Base-by-base conservation (phyloP, 2,888 invertebrate genomes). In the Drosophila macrospina region DNA sequence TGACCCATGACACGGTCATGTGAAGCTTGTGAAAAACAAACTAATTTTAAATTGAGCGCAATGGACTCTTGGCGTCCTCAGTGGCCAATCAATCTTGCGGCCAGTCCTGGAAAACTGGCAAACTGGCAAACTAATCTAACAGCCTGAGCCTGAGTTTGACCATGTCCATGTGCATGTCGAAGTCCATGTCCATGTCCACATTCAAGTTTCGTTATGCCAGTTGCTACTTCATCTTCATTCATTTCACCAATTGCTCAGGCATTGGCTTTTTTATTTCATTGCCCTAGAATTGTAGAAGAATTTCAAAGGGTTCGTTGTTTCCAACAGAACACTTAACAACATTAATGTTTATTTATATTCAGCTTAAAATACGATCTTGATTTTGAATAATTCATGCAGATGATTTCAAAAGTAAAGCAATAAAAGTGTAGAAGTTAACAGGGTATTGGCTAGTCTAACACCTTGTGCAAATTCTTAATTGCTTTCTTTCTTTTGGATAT, bases 151-250 rank as follows among this genome's bases (percentile, higher is more conserved):
- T 5, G 16, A 16, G 16, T 16, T 11, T 32, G 39, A 7, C 39
- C 15, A 39, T 39, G 10, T 15, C 37, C 54, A 41, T 52, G 10
- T 52, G 26, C 30, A 15, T 36, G 54, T 44, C 32, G 7, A 55
- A 52, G 47, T 63, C 45, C 42, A 41, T 48, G 48, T 54, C 16
- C 36, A 32, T 60, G 62, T 50, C 20, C 55, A 39, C 34, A 32
- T 52, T 11, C 16, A 6, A 48, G 62, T 51, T 52, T 48, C 56
- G 56, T 64, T 69, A 63, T 69, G 60, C 63, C 48, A 15, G 16
- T 63, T 65, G 42, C 66, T 42, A 79, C 80, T 83, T 86, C 77
- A 86, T 88, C 88, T 83, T 88, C 86, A 88, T 83, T 88, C 74
- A 82, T 88, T 82, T 83, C 57, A 64, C 50, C 87, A 87, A 84